Evolutionary conservation across 2,888 invertebrate genomes (phyloP), one percentile per base, ranked within the genome.

Genomic region (Amphipyra berbera): DNA sequence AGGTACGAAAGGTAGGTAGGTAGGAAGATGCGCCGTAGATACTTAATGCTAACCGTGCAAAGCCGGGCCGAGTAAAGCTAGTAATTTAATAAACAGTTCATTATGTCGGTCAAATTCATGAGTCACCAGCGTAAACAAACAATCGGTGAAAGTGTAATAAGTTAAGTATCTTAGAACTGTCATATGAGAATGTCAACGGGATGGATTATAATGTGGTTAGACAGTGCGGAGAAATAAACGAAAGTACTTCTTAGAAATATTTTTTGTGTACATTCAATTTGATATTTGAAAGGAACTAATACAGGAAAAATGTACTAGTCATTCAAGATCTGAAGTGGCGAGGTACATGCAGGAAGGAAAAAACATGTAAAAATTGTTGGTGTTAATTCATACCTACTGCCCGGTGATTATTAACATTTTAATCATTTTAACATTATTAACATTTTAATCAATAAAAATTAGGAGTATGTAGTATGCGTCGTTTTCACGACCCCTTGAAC

Each of bases 201-300:
- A 65, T 45, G 8, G 47, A 64, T 64, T 42, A 49, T 33, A 35
- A 10, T n/a, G 15, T 30, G 38, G 41, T 37, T 35, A 38, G 42
- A 30, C n/a, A 14, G 4, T 21, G 35, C 12, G 8, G 2, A 54
- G 44, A 15, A 48, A 61, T 53, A 41, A 73, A 49, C 42, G 64
- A 79, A 79, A 68, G 68, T 65, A 40, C 0, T 73, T 76, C 76
- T 52, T n/a, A 61, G 76, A 78, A 79, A 40, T 38, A 10, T 30
- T 48, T 3, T 37, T 48, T 45, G 37, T 35, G 47, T 38, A n/a
- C 35, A 52, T 42, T 53, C 52, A 53, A 44, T 58, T 53, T 21
- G 6, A 5, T 45, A 52, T 33, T 44, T 3, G 13, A 50, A 60
- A 44, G 21, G 5, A 14, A 40, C 8, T 40, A 15, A 50, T 12